phyloP scores from a whole-genome alignment of 35 echinoderm and acorn worm species.

The Chiridota heheva region DNA sequence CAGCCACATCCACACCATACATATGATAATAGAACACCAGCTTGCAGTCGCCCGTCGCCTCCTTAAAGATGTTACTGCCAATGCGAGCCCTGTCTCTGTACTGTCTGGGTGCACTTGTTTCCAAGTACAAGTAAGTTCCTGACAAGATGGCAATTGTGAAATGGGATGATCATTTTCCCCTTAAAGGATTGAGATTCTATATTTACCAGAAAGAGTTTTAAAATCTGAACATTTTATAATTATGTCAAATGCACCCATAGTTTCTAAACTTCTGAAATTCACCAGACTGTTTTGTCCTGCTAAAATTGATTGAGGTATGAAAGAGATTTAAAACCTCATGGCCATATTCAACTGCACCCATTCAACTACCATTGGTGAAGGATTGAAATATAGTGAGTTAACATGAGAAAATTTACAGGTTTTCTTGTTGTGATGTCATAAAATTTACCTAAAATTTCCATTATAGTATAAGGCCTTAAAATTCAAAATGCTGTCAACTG shows the following conservation, averaged over 20 bases:
- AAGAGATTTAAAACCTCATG: neutral
- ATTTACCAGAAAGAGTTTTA: neutral
- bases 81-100: conserved; percentile 45
- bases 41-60: conserved; percentile 46
- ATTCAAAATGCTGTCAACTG: no score
- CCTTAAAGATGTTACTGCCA: conserved; percentile 10
- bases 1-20: conserved; percentile 42
- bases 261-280: neutral
- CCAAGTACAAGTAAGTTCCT: conserved; percentile 54
- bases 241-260: neutral
- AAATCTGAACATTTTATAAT: no score
- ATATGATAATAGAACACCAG: conserved; percentile 56
- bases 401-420: no score
- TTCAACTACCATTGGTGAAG: no score
- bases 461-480: no score
- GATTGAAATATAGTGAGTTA: no score
- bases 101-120: conserved; percentile 25
- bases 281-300: neutral
- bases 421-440: no score
- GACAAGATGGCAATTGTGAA: neutral
- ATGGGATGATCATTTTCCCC: neutral
- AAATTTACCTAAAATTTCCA: no score
- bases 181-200: neutral
- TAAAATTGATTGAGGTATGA: neutral
- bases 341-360: no score